Conservation (phyloP, 2,797 vertebrate species). For the Micromesistius poutassou region DNA sequence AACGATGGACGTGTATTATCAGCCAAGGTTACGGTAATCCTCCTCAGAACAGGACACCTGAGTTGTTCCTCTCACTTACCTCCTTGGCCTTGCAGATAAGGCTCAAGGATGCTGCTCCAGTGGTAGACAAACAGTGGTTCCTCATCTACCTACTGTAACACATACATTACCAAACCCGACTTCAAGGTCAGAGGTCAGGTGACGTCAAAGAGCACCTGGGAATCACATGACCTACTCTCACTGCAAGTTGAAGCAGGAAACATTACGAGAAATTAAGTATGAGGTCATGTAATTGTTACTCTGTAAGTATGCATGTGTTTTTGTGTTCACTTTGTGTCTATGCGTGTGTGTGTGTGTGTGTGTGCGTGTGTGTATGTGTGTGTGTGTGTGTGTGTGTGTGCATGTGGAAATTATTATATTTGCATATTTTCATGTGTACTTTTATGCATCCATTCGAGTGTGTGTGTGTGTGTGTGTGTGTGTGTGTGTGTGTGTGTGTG, state of each 20-base stretch:
- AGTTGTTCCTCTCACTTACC: neutral
- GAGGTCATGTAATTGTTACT: neutral
- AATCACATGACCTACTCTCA: neutral
- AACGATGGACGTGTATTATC: no score
- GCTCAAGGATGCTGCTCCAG: constrained; percentile 15
- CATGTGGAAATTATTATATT: neutral
- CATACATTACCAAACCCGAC: constrained; percentile 6
- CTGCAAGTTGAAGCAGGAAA: no score
- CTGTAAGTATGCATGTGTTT: neutral
- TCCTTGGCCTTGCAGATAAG: constrained; percentile 21
- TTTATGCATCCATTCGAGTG: no score
- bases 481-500: no score
- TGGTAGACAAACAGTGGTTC: constrained; percentile 2
- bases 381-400: neutral
- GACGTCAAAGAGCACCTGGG: neutral
- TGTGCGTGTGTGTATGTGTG: constrained; percentile 1
- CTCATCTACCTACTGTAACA: neutral
- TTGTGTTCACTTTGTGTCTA: neutral
- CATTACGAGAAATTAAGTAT: neutral
- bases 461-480: no score
- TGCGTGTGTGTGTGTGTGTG: neutral
- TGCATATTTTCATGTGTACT: no score
- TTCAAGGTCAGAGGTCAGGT: neutral
- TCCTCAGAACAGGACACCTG: no score
- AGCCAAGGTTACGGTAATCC: no score